A percentile compares a stretch with the other conserved stretches of the same genome.
Conservation (phyloP, 2,113 vertebrate species). For the Grammomys surdaster region DNA sequence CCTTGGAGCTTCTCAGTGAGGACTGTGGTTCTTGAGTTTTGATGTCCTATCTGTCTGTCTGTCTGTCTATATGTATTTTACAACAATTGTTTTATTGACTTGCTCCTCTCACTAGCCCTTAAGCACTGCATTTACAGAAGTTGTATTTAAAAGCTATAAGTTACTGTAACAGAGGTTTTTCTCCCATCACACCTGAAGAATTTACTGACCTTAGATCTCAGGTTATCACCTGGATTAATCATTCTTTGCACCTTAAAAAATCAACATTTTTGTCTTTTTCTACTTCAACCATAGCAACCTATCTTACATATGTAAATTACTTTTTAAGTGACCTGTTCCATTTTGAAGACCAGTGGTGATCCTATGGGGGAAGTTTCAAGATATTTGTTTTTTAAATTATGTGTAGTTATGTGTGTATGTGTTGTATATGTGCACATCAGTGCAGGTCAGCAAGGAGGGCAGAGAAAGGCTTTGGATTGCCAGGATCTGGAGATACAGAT, state of each 20-base stretch:
- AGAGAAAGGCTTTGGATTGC: not conserved
- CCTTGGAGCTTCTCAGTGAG: not conserved
- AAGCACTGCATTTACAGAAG: slow-evolving; percentile 32
- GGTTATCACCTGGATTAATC: not conserved
- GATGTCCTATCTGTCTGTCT: too few species aligned
- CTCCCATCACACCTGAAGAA: not conserved
- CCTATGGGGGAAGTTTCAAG: not conserved
- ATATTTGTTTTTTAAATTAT: not conserved
- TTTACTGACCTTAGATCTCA: not conserved
- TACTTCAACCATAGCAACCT: not conserved
- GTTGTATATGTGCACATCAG: not conserved
- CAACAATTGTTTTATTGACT: not conserved
- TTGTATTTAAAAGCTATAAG: not conserved
- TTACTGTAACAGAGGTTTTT: not conserved
- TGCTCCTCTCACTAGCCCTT: not conserved
- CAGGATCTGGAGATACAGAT: not conserved
- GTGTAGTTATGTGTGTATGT: not conserved
- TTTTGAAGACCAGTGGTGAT: not conserved
- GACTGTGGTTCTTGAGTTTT: not conserved
- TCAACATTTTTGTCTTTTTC: not conserved
- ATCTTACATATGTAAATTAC: not conserved
- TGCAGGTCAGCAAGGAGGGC: not conserved
- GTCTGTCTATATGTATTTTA: not conserved
- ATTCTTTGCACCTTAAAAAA: not conserved
- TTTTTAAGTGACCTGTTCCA: not conserved